Percentiles rank a stretch among this genome's conserved stretches.
Conservation (phyloP, 2,113 vertebrate genomes). For the Gobius niger region DNA sequence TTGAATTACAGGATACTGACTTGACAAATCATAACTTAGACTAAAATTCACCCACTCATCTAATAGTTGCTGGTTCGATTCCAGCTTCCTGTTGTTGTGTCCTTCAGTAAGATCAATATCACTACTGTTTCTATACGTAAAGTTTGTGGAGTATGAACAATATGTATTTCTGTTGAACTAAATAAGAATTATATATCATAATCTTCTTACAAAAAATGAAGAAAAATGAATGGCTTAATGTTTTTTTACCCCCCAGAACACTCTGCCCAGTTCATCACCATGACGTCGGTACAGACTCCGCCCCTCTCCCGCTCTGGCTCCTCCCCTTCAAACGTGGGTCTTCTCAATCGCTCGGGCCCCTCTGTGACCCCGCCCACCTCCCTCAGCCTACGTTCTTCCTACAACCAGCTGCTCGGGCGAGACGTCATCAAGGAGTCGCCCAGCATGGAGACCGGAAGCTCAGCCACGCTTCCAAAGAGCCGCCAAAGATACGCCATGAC, state of each 20-base stretch:
- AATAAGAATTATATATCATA: too few relatives aligned
- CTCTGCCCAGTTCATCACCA: conserved; percentile 47
- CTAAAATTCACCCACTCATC: too few relatives aligned
- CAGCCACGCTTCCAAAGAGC: conserved; percentile 87
- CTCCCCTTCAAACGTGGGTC: conserved; percentile 76
- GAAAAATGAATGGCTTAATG: background rate
- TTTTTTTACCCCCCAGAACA: conserved; percentile 38
- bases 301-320: conserved; percentile 76
- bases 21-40: too few relatives aligned
- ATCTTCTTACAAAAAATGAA: too few relatives aligned
- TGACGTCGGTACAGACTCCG: conserved; percentile 89
- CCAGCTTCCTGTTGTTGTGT: too few relatives aligned
- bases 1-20: too few relatives aligned
- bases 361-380: conserved; percentile 84
- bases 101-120: too few relatives aligned
- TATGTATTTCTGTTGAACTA: too few relatives aligned
- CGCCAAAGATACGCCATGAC: conserved; percentile 89
- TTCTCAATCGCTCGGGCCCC: conserved; percentile 80
- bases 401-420: conserved; percentile 90
- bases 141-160: too few relatives aligned
- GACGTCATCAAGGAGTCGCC: conserved; percentile 85
- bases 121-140: too few relatives aligned
- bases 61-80: too few relatives aligned
- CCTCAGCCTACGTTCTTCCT: conserved; percentile 91
- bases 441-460: conserved; percentile 79